A percentile compares a stretch with the other conserved stretches of the same genome.
Evolutionary conservation across 2,797 vertebrate species (phyloP).

Genomic region (Microcaecilia unicolor): DNA sequence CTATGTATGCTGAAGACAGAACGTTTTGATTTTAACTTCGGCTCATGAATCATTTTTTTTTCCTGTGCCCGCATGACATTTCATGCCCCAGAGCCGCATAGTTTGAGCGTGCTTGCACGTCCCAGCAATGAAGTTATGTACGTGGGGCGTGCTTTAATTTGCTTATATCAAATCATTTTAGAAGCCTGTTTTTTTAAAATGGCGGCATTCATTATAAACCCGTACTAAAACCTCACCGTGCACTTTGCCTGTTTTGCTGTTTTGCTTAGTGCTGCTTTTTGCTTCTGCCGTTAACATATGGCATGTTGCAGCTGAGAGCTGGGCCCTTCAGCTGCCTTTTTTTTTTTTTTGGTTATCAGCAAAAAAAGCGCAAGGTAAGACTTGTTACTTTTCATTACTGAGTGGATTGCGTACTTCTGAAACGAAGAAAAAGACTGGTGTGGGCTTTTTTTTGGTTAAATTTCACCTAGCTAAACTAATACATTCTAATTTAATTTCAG

Average conservation of each 20-base stretch:
- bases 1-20: no score
- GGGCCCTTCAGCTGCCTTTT: conserved; percentile 12
- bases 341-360: no score
- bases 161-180: conserved; percentile 37
- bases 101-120: conserved; percentile 10
- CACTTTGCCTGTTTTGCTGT: conserved; percentile 23
- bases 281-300: conserved; percentile 33
- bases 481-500: no score
- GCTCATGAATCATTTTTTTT: no score
- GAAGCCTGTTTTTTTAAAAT: conserved; percentile 48
- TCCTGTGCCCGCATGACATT: conserved; percentile 15
- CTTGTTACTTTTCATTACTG: neutral
- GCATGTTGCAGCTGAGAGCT: conserved; percentile 29
- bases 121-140: conserved; percentile 33
- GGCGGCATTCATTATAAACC: conserved; percentile 49
- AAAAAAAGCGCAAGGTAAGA: conserved; percentile 34
- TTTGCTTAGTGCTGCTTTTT: conserved; percentile 24
- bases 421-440: no score
- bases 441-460: no score
- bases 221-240: conserved; percentile 43
- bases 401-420: neutral
- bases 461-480: no score
- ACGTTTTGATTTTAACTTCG: no score
- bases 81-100: conserved; percentile 11
- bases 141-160: conserved; percentile 39